Evolutionary conservation across 2,797 vertebrate genomes (phyloP), one percentile per base, ranked within the genome.

Genomic region (Chiroxiphia lanceolata): DNA sequence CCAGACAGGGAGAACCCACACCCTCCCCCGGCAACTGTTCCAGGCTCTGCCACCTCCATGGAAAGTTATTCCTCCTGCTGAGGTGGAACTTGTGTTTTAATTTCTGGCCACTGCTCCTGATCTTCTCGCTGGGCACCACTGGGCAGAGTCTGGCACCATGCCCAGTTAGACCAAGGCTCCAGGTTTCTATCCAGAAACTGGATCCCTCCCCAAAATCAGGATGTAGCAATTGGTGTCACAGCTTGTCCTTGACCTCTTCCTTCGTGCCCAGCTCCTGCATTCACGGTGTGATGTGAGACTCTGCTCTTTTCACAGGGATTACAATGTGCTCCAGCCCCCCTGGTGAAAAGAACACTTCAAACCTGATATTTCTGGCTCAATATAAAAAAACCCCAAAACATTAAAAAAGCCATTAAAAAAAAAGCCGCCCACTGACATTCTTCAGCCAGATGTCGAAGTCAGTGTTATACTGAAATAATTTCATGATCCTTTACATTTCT

Each of bases 361-460:
- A 87, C 3, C 2, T 82, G 85, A 86, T 77, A 83, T 74, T 88
- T 94, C 69, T 95, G 86, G 69, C 90, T 88, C 53, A 10, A 56
- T 17, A 77, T 63, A 94, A 89, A 91, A 89, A 34, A 50, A 29
- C 1, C 3, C 50, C 26, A 15, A 34, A 34, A 22, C 12, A 2
- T 33, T n/a, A n/a, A 61, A 26, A 85, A 80, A 33, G 2, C 61
- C 68, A 75, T 90, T 91, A 40, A 79, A 68, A 68, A 79, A 68
- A 68, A 61, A 90, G 74, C 63, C 48, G 77, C 69, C 44, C 40
- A 15, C 10, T 70, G 70, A 79, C 89, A 75, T 74, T 92, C 45
- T 89, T 90, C 34, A 82, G 84, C 50, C 87, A 95, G 63, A 84
- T 72, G 67, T 29, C 71, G 71, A 84, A 95, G 63, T 56, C 82